Base-by-base conservation (phyloP, 2,113 vertebrate genomes). In the Brachyhypopomus occidentalis region DNA sequence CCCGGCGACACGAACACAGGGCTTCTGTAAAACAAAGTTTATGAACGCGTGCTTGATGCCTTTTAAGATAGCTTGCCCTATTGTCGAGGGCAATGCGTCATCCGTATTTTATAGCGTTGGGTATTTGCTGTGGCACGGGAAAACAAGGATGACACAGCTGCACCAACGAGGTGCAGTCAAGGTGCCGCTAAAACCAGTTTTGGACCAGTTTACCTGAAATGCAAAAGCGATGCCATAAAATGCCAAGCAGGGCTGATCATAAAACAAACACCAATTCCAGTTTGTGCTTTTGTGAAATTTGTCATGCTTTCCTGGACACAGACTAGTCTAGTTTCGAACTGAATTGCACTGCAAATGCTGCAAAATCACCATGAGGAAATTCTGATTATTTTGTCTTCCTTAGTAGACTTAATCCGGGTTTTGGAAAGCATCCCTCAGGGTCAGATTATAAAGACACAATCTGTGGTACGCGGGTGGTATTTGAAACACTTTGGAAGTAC, bases 21-120 rank as follows among this genome's bases (percentile, higher is more conserved):
- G 63, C 80, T 75, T 88, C 77, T 87, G 84, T 86, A 88, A 88
- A 71, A 88, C 85, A 87, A 70, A 27, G 86, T 90, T 78, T 85
- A 88, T 84, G 77, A 83, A 81, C 11, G 11, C n/a, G 11, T 36
- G 27, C 70, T 25, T 45, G 56, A 19, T 45, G 56, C 14, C 73
- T 82, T 80, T 59, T 80, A 72, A 27, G 85, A 45, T 56, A 72
- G 66, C 48, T 75, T 73, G 55, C 19, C 70, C n/a, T n/a, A n/a
- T n/a, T 86, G 74, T 56, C 20, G 48, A 77, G 23, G 11, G 48
- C 52, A 25, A 80, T 63, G 72, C 63, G 71, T 74, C 58, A 23
- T 6, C 56, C 77, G 30, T 52, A 67, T 73, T 58, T 55, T 74
- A 74, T 36, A 2, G 55, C 25, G 30, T 34, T 75, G 14, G 17